Conservation (phyloP, 2,888 invertebrate genomes). For the Callinectes sapidus region DNA sequence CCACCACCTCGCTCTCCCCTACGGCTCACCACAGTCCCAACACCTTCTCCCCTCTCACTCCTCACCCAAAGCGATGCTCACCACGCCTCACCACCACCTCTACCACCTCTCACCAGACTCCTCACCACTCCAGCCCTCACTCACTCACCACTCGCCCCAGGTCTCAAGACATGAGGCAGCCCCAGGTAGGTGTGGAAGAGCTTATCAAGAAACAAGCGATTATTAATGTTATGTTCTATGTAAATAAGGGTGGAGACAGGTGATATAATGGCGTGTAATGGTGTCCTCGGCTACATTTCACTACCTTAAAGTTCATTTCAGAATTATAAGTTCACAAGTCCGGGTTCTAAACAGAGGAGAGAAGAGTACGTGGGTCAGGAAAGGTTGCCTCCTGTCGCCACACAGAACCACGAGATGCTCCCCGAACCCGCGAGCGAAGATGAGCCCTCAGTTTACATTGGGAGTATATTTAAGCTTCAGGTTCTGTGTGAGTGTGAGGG, state of each 20-base stretch:
- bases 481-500: constrained; percentile 5
- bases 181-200: constrained; percentile 61
- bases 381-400: constrained; percentile 51
- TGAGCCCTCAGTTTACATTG: neutral
- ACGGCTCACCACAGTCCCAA: constrained; percentile 5
- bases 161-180: neutral
- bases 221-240: constrained; percentile 69
- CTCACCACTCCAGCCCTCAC: constrained; percentile 19
- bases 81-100: neutral
- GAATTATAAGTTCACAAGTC: constrained; percentile 43
- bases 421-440: neutral
- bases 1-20: neutral
- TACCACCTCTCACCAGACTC: neutral
- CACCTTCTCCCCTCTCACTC: constrained; percentile 5
- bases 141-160: neutral
- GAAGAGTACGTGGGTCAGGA: neutral
- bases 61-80: constrained; percentile 24
- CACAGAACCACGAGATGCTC: neutral
- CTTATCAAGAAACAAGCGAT: constrained; percentile 65
- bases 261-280: constrained; percentile 69
- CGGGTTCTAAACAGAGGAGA: constrained; percentile 36
- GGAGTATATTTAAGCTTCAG: constrained; percentile 18
- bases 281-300: constrained; percentile 58
- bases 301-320: constrained; percentile 52
- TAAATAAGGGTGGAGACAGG: constrained; percentile 70